Percentiles rank a stretch among this genome's conserved stretches.
phyloP scores from a whole-genome alignment of 2,888 invertebrate species.

The Deilephila elpenor region DNA sequence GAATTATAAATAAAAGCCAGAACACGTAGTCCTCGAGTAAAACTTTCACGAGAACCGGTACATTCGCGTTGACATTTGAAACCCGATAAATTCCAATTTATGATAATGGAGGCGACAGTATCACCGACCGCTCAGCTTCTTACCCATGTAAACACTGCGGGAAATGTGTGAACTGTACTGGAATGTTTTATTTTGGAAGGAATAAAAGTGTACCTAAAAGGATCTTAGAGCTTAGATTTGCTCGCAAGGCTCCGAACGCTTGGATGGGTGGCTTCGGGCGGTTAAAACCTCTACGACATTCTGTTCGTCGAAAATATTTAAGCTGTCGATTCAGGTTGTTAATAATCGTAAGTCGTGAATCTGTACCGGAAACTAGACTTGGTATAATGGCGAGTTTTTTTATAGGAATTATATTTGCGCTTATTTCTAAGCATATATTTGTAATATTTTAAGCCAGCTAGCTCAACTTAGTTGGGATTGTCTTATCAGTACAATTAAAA shows the following conservation, averaged over 20 bases:
- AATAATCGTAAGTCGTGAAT: neutral
- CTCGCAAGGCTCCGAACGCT: neutral
- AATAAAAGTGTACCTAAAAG: conserved; percentile 10
- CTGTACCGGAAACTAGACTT: too few species aligned
- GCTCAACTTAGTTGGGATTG: too few species aligned
- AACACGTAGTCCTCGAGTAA: neutral
- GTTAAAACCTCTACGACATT: neutral
- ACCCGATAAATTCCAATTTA: conserved; percentile 43
- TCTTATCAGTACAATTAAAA: too few species aligned
- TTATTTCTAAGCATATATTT: neutral
- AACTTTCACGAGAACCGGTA: conserved; percentile 1
- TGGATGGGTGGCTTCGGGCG: neutral
- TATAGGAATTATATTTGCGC: neutral
- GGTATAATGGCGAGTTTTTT: neutral
- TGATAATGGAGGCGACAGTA: conserved; percentile 38
- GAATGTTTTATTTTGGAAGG: conserved; percentile 12
- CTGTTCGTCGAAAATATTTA: neutral
- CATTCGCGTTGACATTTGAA: conserved; percentile 31
- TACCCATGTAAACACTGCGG: conserved; percentile 26
- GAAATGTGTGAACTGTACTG: conserved; percentile 19
- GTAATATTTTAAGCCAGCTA: too few species aligned
- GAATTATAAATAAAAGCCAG: neutral
- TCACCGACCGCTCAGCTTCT: conserved; percentile 23
- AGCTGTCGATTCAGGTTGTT: neutral
- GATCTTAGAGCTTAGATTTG: conserved; percentile 8